These are phyloP conservation scores for Porites lobata DNA, from an alignment of 92 coral and sea anemone genomes.

Conservation along the genomic window DNA sequence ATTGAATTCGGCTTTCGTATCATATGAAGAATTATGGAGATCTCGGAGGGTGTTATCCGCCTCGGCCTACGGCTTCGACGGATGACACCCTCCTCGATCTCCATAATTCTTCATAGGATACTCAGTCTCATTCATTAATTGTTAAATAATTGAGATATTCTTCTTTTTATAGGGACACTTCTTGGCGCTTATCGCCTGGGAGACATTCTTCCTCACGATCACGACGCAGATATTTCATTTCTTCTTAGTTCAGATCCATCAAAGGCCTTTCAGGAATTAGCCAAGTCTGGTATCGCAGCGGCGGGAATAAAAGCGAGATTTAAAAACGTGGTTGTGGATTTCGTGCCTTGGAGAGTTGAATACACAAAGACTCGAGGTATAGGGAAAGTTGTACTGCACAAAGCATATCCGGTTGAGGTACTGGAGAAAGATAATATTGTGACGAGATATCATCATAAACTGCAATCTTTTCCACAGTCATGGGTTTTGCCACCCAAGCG, in stretches of 20 bases:
- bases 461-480: conserved; percentile 71
- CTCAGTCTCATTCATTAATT: too few relatives aligned
- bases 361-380: conserved; percentile 57
- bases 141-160: background rate
- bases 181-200: conserved; percentile 83
- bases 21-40: too few relatives aligned
- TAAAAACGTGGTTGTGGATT: conserved; percentile 72
- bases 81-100: too few relatives aligned
- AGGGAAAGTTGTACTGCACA: conserved; percentile 62
- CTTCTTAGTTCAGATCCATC: conserved; percentile 39
- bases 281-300: conserved; percentile 70
- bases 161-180: conserved; percentile 73
- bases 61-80: too few relatives aligned
- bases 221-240: conserved; percentile 91
- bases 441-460: conserved; percentile 52
- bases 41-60: too few relatives aligned
- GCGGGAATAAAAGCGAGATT: conserved; percentile 71
- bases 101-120: too few relatives aligned
- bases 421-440: conserved; percentile 56
- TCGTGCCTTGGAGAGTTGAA: conserved; percentile 70
- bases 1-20: too few relatives aligned
- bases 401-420: conserved; percentile 69
- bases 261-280: conserved; percentile 66
- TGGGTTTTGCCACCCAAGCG: conserved; percentile 77
- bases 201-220: conserved; percentile 87